These are phyloP conservation scores for Chesias legatella DNA, from an alignment of 2,888 invertebrate genomes.

Conservation along the genomic window DNA sequence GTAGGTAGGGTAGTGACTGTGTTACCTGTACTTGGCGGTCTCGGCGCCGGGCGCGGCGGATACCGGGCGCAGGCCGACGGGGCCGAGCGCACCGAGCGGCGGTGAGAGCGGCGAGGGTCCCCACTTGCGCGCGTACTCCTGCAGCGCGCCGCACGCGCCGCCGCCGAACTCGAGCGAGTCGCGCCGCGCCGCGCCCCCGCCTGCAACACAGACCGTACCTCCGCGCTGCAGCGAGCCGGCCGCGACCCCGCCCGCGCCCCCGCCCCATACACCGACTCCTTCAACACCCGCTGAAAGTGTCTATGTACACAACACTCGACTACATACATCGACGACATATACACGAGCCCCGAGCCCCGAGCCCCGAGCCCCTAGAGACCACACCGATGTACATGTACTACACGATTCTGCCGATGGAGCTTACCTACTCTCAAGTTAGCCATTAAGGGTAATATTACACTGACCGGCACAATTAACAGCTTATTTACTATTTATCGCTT, in stretches of 20 bases:
- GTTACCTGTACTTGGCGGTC: constrained; percentile 85
- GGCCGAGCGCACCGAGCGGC: constrained; percentile 85
- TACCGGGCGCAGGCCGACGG: constrained; percentile 82
- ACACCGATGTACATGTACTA: too few relatives aligned
- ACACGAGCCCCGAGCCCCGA: background rate
- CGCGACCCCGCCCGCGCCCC: constrained; percentile 18
- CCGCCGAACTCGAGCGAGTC: constrained; percentile 81
- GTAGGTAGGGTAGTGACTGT: too few relatives aligned
- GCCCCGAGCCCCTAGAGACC: too few relatives aligned
- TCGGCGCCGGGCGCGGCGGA: constrained; percentile 94
- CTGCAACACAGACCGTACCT: constrained; percentile 58
- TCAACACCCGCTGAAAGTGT: constrained; percentile 23
- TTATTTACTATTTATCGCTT: too few relatives aligned
- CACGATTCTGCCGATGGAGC: too few relatives aligned
- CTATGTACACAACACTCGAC: constrained; percentile 10
- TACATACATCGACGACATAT: background rate
- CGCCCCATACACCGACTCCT: constrained; percentile 32
- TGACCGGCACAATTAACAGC: too few relatives aligned
- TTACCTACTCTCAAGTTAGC: too few relatives aligned
- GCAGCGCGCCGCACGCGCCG: constrained; percentile 70
- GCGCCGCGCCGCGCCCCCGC: constrained; percentile 74
- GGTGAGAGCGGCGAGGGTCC: constrained; percentile 84
- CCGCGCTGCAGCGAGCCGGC: constrained; percentile 41
- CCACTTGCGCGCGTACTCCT: constrained; percentile 80
- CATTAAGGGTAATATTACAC: too few relatives aligned